Conservation (phyloP, 2,113 vertebrate species). For the Bubo blakistoni region DNA sequence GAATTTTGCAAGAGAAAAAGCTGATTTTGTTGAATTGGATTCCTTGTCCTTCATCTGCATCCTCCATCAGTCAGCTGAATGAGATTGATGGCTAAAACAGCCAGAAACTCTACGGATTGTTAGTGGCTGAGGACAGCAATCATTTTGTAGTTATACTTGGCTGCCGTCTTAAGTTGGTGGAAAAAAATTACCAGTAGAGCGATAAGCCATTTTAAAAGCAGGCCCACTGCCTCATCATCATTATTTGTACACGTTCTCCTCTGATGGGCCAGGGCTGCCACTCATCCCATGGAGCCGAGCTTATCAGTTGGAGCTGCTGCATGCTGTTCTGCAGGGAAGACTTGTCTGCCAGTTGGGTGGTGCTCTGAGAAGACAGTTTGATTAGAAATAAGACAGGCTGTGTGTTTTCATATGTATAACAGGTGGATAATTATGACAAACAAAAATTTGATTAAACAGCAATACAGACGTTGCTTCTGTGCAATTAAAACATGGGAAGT, state of each 20-base stretch:
- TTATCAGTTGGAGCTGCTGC: not conserved
- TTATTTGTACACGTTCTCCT: not conserved
- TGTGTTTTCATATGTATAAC: not conserved
- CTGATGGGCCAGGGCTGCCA: not conserved
- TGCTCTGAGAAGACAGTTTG: not conserved
- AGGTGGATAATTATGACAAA: not conserved
- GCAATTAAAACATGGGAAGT: not conserved
- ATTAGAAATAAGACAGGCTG: not conserved
- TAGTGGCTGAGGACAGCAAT: not conserved
- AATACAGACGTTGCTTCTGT: not conserved
- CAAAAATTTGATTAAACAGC: not conserved
- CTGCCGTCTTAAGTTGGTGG: not conserved
- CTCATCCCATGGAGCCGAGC: not conserved
- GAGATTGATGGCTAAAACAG: not conserved
- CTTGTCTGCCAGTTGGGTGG: not conserved
- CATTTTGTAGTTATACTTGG: not conserved
- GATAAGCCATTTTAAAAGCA: not conserved
- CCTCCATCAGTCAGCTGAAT: not conserved
- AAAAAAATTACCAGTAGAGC: not conserved
- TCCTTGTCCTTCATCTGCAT: slow-evolving; percentile 14
- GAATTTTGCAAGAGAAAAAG: not conserved
- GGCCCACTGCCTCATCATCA: not conserved
- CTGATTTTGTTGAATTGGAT: not conserved
- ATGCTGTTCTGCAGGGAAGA: not conserved
- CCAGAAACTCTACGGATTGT: not conserved